Evolutionary conservation across 2,797 vertebrate species (phyloP).

Genomic region (Poecilia picta): DNA sequence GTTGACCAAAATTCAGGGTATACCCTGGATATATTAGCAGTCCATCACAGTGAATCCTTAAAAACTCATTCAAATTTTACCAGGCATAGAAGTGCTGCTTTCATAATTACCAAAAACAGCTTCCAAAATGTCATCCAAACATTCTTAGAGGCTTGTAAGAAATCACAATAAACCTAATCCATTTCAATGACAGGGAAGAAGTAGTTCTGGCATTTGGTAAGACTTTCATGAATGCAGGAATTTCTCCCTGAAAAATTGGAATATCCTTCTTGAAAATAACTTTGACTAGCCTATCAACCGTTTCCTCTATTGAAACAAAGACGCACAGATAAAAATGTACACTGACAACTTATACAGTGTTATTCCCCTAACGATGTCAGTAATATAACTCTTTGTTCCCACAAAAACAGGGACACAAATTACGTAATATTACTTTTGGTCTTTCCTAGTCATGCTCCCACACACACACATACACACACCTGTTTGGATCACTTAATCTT

Average conservation of each 20-base stretch:
- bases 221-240: conserved; percentile 10
- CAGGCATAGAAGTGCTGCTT: background rate
- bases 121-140: background rate
- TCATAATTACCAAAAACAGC: background rate
- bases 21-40: background rate
- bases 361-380: conserved; percentile 67
- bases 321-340: conserved; percentile 56
- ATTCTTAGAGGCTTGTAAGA: background rate
- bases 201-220: background rate
- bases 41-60: background rate
- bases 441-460: background rate
- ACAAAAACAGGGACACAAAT: conserved; percentile 21
- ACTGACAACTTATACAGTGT: conserved; percentile 61
- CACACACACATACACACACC: background rate
- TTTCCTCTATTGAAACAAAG: conserved; percentile 54
- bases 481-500: background rate
- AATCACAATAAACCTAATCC: background rate
- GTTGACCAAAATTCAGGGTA: background rate
- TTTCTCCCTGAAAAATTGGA: conserved; percentile 38
- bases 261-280: conserved; percentile 34
- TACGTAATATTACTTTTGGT: background rate
- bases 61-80: background rate
- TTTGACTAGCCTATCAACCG: conserved; percentile 42
- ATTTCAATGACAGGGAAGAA: conserved; percentile 2
- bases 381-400: conserved; percentile 21